These are phyloP conservation scores for Chrysopilus asiliformis DNA, from an alignment of 2,888 invertebrate genomes.

Conservation along the genomic window DNA sequence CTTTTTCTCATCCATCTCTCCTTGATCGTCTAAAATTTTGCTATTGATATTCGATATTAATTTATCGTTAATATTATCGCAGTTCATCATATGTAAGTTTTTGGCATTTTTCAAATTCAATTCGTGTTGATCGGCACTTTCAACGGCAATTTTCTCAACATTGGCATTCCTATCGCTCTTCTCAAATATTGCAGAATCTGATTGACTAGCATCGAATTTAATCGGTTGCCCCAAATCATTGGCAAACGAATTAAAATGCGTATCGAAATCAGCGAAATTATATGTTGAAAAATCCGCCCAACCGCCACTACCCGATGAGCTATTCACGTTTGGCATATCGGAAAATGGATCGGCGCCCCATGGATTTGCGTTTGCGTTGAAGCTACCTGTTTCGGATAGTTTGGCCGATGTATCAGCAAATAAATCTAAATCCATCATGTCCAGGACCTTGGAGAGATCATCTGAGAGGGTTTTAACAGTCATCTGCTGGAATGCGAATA, in stretches of 20 bases:
- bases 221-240: constrained; percentile 24
- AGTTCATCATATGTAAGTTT: no score
- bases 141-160: no score
- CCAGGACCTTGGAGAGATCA: no score
- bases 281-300: constrained; percentile 28
- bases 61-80: no score
- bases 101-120: no score
- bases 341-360: constrained; percentile 23
- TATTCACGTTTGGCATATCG: constrained; percentile 15
- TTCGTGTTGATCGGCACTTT: no score
- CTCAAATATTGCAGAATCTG: constrained; percentile 15
- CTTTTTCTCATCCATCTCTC: no score
- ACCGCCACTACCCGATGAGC: constrained; percentile 4
- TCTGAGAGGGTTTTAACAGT: no score
- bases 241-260: constrained; percentile 28
- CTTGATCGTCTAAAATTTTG: no score
- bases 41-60: no score
- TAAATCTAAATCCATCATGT: constrained; percentile 1
- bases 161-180: constrained; percentile 32
- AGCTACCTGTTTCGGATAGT: constrained; percentile 2
- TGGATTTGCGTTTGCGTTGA: constrained; percentile 17
- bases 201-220: constrained; percentile 6
- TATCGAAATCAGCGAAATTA: constrained; percentile 35
- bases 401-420: constrained; percentile 1
- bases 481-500: no score